These are phyloP conservation scores for Anneissia japonica DNA, from an alignment of 35 echinoderm and acorn worm species.

Conservation along the genomic window DNA sequence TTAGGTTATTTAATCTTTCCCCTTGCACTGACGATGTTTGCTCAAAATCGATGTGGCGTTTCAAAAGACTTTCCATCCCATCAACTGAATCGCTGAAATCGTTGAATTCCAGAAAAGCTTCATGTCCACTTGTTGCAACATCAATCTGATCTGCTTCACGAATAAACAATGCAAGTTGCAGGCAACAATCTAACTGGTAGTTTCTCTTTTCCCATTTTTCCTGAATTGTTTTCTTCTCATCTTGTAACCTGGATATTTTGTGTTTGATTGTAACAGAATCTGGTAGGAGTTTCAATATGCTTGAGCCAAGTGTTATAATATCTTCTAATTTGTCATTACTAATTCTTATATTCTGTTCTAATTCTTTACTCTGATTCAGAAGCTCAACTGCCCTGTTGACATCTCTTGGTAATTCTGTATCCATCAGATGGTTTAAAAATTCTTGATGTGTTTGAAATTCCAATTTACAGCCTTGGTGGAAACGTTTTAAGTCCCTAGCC, in stretches of 20 bases:
- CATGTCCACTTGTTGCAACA: conserved; percentile 79
- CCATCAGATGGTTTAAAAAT: conserved; percentile 30
- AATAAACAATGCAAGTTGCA: conserved; percentile 87
- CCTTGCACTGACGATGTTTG: conserved; percentile 71
- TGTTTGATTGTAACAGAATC: conserved; percentile 64
- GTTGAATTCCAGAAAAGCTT: conserved; percentile 75
- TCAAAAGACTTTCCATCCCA: conserved; percentile 53
- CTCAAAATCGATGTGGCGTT: conserved; percentile 71
- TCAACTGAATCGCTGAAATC: conserved; percentile 73
- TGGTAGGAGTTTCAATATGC: conserved; percentile 42
- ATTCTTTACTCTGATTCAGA: conserved; percentile 57
- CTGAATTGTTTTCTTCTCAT: conserved; percentile 35
- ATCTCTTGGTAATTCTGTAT: conserved; percentile 76
- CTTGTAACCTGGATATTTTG: conserved; percentile 54
- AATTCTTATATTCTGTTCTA: conserved; percentile 58
- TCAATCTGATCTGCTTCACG: conserved; percentile 98
- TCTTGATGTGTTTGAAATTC: neutral
- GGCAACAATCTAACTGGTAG: conserved; percentile 64
- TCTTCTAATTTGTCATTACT: conserved; percentile 60
- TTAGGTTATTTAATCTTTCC: conserved; percentile 54
- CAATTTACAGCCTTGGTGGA: conserved; percentile 65
- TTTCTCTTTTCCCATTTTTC: conserved; percentile 84
- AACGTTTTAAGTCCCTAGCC: conserved; percentile 60
- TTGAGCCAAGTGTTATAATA: conserved; percentile 31
- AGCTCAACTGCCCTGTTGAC: conserved; percentile 73